These are phyloP conservation scores for Anticlea derivata DNA, from an alignment of 2,888 invertebrate species.

Conservation along the genomic window DNA sequence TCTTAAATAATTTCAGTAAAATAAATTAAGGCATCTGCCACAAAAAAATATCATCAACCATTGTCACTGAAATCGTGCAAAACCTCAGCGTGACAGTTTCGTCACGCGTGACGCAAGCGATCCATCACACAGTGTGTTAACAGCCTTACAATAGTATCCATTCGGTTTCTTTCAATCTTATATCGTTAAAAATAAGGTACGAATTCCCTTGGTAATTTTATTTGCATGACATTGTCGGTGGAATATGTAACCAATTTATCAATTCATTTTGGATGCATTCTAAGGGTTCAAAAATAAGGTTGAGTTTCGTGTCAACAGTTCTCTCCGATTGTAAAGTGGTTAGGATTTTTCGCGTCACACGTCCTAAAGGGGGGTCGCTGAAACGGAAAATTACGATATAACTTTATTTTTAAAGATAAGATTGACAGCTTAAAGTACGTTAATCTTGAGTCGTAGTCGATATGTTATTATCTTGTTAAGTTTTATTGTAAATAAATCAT, in stretches of 20 bases:
- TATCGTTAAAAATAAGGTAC: slow-evolving; percentile 1
- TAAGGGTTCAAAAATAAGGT: slow-evolving; percentile 13
- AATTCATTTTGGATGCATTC: slow-evolving; percentile 26
- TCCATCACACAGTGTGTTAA: slow-evolving; percentile 74
- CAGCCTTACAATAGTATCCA: slow-evolving; percentile 43
- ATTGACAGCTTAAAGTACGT: slow-evolving; percentile 72
- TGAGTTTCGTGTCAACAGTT: slow-evolving; percentile 19
- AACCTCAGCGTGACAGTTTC: slow-evolving; percentile 68
- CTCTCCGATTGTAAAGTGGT: slow-evolving; percentile 40
- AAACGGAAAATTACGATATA: slow-evolving; percentile 79
- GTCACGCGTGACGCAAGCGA: slow-evolving; percentile 72
- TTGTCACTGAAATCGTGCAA: slow-evolving; percentile 63
- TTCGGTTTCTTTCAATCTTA: slow-evolving; percentile 36
- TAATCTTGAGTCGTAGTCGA: slow-evolving; percentile 54
- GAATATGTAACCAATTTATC: slow-evolving; percentile 49
- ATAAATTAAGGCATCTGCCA: no score
- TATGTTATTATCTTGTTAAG: slow-evolving; percentile 52
- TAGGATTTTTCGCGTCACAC: slow-evolving; percentile 65
- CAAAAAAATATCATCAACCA: slow-evolving; percentile 18
- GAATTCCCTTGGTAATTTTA: slow-evolving; percentile 30
- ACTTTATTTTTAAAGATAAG: slow-evolving; percentile 77
- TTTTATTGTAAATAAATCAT: neutral
- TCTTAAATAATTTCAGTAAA: no score
- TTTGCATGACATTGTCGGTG: slow-evolving; percentile 29
- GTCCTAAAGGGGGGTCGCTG: slow-evolving; percentile 64